A percentile compares a stretch with the other conserved stretches of the same genome.
These are phyloP conservation scores for Bombus consobrinus DNA, from an alignment of 1,140 invertebrate genomes.

Conservation along the genomic window DNA sequence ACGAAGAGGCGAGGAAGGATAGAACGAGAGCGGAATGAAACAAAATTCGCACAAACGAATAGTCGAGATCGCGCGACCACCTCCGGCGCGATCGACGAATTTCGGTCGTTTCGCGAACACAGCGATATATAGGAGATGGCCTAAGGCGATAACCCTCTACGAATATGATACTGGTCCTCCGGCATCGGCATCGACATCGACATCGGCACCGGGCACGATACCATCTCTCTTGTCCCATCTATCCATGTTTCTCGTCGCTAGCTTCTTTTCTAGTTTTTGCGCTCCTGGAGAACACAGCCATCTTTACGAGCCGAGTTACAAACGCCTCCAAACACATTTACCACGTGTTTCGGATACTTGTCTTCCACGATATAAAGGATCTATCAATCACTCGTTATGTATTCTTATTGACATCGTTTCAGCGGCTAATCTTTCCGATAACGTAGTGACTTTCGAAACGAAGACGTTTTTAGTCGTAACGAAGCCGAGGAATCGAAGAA, in stretches of 20 bases:
- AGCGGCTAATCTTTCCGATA: slow-evolving; percentile 57
- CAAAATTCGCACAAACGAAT: slow-evolving; percentile 58
- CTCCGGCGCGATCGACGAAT: slow-evolving; percentile 39
- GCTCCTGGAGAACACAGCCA: not conserved
- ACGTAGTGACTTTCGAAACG: slow-evolving; percentile 42
- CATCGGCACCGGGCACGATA: not conserved
- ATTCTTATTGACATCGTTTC: slow-evolving; percentile 45
- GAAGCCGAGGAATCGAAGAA: too few species aligned
- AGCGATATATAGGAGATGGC: slow-evolving; percentile 60
- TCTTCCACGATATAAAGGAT: not conserved
- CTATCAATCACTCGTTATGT: not conserved
- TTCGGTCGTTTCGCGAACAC: slow-evolving; percentile 22
- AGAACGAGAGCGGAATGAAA: not conserved
- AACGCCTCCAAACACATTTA: not conserved
- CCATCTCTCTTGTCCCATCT: not conserved
- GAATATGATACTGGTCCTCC: slow-evolving; percentile 47
- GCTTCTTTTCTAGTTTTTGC: not conserved
- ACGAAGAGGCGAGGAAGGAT: not conserved
- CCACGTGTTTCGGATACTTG: not conserved
- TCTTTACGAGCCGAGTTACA: not conserved
- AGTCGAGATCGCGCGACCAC: slow-evolving; percentile 52
- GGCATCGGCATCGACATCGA: not conserved
- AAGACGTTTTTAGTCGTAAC: not conserved
- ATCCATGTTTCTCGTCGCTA: not conserved
- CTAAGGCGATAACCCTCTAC: slow-evolving; percentile 65